Evolutionary conservation across 2,797 vertebrate genomes (phyloP).

Genomic region (Microctenopoma steveboyesi): DNA sequence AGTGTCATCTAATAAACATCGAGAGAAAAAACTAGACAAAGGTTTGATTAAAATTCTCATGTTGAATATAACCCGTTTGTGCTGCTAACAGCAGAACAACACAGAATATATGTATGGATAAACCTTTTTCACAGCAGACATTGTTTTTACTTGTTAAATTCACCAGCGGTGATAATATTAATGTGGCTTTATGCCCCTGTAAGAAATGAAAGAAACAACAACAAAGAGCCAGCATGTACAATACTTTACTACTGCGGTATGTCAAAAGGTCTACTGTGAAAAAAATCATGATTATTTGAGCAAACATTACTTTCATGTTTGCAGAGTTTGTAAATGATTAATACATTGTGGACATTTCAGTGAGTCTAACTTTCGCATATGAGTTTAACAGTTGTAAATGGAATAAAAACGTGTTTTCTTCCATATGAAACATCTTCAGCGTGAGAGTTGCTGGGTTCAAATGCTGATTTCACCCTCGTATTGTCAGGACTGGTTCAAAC

Average conservation of each 20-base stretch:
- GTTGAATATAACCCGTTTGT: not conserved
- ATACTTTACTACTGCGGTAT: not conserved
- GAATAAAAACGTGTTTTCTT: no score
- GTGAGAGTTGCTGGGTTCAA: no score
- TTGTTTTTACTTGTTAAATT: no score
- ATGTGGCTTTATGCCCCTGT: not conserved
- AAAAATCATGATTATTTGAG: not conserved
- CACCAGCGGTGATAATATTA: no score
- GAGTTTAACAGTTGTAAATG: not conserved
- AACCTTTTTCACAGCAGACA: not conserved
- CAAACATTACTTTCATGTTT: slow-evolving; percentile 2
- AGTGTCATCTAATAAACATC: not conserved
- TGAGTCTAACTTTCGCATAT: not conserved
- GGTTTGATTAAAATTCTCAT: not conserved
- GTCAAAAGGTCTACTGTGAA: not conserved
- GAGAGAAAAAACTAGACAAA: not conserved
- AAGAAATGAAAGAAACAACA: not conserved
- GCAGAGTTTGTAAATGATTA: not conserved
- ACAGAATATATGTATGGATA: no score
- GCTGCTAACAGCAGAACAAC: not conserved
- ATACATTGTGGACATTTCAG: not conserved
- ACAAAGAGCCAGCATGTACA: not conserved
- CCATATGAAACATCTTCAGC: no score
- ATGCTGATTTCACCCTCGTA: no score
- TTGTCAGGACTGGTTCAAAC: no score